Percentiles rank a stretch among this genome's conserved stretches.
phyloP scores from a whole-genome alignment of 2,113 vertebrate species.

The Pimephales promelas region DNA sequence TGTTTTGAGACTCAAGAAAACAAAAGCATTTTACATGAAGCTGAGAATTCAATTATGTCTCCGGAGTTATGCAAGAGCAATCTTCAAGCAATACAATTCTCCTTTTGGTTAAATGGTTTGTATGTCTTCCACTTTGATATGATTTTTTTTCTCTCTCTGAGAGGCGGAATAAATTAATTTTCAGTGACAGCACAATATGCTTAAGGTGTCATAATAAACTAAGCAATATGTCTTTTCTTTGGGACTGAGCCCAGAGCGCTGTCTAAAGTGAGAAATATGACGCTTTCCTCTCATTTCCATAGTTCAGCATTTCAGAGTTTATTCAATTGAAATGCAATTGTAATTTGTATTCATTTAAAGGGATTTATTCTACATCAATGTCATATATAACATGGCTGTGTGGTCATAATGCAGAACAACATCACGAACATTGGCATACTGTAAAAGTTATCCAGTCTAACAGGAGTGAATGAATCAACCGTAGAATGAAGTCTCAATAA shows the following conservation, averaged over 20 bases:
- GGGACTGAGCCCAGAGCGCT: conserved; percentile 16
- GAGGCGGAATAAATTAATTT: conserved; percentile 16
- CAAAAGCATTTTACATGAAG: not conserved
- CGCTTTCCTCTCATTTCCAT: not conserved
- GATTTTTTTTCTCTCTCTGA: not conserved
- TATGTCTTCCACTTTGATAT: not conserved
- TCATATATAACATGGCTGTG: not conserved
- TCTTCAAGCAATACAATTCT: not conserved
- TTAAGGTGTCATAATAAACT: conserved; percentile 15
- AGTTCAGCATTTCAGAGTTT: conserved; percentile 17
- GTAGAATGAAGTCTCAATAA: not conserved
- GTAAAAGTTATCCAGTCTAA: not conserved
- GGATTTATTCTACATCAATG: conserved; percentile 2
- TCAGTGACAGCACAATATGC: conserved; percentile 15
- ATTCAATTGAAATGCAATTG: not conserved
- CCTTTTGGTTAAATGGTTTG: conserved; percentile 3
- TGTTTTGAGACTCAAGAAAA: not conserved
- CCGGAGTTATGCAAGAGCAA: not conserved
- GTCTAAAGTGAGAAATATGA: conserved; percentile 16
- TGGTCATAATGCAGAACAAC: not conserved
- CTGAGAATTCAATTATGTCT: not conserved
- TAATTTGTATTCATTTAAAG: conserved; percentile 16
- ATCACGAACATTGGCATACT: not conserved
- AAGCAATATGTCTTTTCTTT: conserved; percentile 19
- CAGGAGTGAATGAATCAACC: not conserved